Base-by-base conservation (phyloP, 2,888 invertebrate species). In the Eupithecia subfuscata region DNA sequence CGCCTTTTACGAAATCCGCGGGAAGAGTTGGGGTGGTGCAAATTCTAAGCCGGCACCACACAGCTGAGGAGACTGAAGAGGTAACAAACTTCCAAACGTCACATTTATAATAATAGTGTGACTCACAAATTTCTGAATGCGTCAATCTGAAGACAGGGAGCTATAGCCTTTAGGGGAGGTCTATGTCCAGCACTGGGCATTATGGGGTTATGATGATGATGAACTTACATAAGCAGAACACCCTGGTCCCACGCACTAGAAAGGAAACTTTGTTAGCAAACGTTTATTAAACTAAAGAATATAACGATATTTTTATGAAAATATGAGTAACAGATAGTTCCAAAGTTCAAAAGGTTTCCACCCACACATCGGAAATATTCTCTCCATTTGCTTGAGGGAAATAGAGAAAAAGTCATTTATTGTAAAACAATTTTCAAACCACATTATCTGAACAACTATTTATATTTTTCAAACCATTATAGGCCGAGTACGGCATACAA, bases 221-320 rank as follows among this genome's bases (percentile, higher is more conserved):
- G 14, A 14, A 82, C 86, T 88, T 82, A 90, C 90, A 45, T 80
- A 71, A 7, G 88, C 80, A 14, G 76, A 83, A 70, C 90, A 90
- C 2, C 84, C 78, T 16, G 79, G 65, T 4, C 88, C 89, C 0
- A 89, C 83, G 73, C 90, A 90, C 90, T 90, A 79, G n/a, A 81
- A 86, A 79, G 30, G 22, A 69, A 71, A 71, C 48, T 25, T 25
- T 43, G n/a, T 22, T 22, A 56, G 7, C 18, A 52, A 52, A 52
- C 1, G n/a, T 56, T 22, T 22, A n/a, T n/a, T 52, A 3, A 52
- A 52, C 22, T 56, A 22, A 56, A 56, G 22, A 56, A 56, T 22
- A 22, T 56, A 56, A 56, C 30, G 9, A 12, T 45, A 60, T n/a
- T n/a, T 73, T 40, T 63, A 63, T 1, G 22, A 63, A n/a, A 63